Conservation (phyloP, 2,797 vertebrate species). For the Gymnocypris eckloni region DNA sequence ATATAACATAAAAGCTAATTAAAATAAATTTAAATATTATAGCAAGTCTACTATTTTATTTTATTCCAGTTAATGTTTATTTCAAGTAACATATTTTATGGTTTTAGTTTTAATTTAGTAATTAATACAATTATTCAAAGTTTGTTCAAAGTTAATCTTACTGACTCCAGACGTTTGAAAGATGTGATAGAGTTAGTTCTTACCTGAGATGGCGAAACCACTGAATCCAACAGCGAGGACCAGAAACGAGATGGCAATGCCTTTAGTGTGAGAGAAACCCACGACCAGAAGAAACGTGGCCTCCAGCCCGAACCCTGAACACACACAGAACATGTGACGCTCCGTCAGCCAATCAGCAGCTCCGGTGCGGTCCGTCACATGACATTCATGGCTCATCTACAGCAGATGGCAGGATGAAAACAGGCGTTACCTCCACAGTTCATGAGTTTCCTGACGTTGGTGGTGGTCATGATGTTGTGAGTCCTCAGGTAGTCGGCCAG, state of each 20-base stretch:
- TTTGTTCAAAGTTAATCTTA: neutral
- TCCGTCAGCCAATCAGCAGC: neutral
- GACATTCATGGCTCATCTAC: neutral
- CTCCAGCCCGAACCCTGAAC: constrained; percentile 88
- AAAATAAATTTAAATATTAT: no score
- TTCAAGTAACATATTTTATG: neutral
- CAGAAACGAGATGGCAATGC: constrained; percentile 88
- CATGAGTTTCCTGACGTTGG: constrained; percentile 93
- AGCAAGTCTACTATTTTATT: no score
- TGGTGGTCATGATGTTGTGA: constrained; percentile 89
- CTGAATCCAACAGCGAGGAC: constrained; percentile 92
- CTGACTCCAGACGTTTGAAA: neutral
- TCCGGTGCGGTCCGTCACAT: constrained; percentile 26
- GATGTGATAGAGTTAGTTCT: constrained; percentile 41
- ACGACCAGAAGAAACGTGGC: constrained; percentile 91
- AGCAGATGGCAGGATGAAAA: neutral
- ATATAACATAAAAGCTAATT: neutral
- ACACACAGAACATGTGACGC: neutral
- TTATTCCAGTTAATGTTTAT: no score
- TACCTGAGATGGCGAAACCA: constrained; percentile 93
- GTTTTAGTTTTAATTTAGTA: neutral
- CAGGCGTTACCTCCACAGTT: constrained; percentile 87
- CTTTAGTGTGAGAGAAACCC: constrained; percentile 91
- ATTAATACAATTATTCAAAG: no score
- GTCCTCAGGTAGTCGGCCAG: constrained; percentile 86